Percentiles rank a stretch among this genome's conserved stretches.
phyloP scores from a whole-genome alignment of 2,113 vertebrate genomes.

The Alaudala cheleensis region DNA sequence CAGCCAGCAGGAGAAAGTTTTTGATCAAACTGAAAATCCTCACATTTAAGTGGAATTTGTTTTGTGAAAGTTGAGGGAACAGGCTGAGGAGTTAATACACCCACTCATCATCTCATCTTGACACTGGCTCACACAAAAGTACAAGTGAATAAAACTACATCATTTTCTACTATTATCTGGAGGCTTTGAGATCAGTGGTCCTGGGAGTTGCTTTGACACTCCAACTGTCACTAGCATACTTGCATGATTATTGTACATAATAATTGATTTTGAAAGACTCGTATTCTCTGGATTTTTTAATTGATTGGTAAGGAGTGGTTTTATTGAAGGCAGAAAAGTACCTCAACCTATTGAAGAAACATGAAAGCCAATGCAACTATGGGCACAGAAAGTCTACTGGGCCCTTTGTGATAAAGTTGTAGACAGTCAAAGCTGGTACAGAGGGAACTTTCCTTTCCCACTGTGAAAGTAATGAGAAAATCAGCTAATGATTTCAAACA shows the following conservation, averaged over 20 bases:
- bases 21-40: constrained; percentile 17
- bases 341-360: constrained; percentile 56
- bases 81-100: constrained; percentile 36
- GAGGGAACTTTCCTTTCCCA: constrained; percentile 31
- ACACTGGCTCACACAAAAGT: constrained; percentile 12
- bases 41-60: neutral
- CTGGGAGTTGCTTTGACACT: constrained; percentile 40
- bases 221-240: constrained; percentile 13
- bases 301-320: constrained; percentile 65
- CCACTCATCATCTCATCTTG: constrained; percentile 38
- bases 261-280: constrained; percentile 72
- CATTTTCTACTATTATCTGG: constrained; percentile 32
- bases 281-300: constrained; percentile 60
- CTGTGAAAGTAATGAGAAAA: constrained; percentile 36
- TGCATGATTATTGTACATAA: constrained; percentile 65
- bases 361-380: constrained; percentile 57
- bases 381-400: constrained; percentile 38
- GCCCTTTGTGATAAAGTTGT: constrained; percentile 42
- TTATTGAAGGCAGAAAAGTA: constrained; percentile 69
- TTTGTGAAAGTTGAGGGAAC: constrained; percentile 30
- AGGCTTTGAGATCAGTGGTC: constrained; percentile 2
- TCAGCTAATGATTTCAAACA: constrained; percentile 33
- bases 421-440: constrained; percentile 2
- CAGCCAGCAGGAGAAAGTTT: neutral
- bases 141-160: constrained; percentile 19